A percentile compares a stretch with the other conserved stretches of the same genome.
Evolutionary conservation across 23 tunicate genomes (phyloP).

Genomic region (Styela clava): DNA sequence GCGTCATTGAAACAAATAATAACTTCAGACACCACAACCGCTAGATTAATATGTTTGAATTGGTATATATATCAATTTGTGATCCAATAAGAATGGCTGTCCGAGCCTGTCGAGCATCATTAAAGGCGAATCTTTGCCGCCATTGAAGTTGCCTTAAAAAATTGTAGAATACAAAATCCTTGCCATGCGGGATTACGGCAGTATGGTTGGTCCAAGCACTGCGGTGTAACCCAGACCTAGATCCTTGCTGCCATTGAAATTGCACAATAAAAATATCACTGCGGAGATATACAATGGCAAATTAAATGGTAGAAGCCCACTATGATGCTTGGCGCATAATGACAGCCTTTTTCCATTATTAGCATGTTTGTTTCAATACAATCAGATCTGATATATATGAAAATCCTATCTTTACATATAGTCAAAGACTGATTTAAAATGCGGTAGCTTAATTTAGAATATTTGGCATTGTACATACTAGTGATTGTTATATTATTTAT

Average conservation of each 20-base stretch:
- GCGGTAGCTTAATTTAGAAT: too few species aligned
- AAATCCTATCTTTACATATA: too few species aligned
- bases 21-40: too few species aligned
- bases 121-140: background rate
- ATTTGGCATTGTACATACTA: too few species aligned
- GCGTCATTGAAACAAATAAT: background rate
- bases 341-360: background rate
- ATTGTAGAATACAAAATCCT: background rate
- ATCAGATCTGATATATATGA: too few species aligned
- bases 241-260: too few species aligned
- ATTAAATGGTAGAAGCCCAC: background rate
- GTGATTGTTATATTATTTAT: too few species aligned
- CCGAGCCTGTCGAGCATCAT: slow-evolving; percentile 20
- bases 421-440: too few species aligned
- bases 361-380: too few species aligned
- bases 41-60: background rate
- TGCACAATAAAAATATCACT: background rate
- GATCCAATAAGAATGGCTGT: slow-evolving; percentile 1
- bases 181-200: slow-evolving; percentile 1
- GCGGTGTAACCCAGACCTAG: too few species aligned
- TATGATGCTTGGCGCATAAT: background rate
- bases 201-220: too few species aligned
- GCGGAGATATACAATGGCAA: background rate
- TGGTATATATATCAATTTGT: background rate
- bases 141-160: background rate